These are phyloP conservation scores for Apotomis capreana DNA, from an alignment of 2,888 invertebrate genomes.

Conservation along the genomic window DNA sequence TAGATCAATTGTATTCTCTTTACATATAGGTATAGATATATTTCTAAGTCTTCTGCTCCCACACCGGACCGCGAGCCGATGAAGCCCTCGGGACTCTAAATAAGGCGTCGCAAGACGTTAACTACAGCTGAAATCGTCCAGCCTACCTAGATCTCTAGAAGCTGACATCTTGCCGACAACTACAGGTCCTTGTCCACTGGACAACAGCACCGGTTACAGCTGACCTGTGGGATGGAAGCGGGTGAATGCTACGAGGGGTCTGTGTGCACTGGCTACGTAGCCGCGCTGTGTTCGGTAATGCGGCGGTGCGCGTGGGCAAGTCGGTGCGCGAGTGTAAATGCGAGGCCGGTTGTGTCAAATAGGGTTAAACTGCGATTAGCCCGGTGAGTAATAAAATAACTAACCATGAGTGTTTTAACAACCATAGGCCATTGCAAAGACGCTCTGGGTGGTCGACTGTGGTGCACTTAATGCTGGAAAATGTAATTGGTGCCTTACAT, in stretches of 20 bases:
- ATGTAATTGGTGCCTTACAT: too few species aligned
- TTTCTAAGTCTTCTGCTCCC: conserved; percentile 7
- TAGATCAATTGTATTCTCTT: too few species aligned
- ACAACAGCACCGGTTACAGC: neutral
- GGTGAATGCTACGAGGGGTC: conserved; percentile 31
- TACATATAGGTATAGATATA: neutral
- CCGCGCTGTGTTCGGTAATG: conserved; percentile 28
- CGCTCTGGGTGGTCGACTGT: too few species aligned
- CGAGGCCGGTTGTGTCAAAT: conserved; percentile 16
- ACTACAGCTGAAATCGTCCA: conserved; percentile 25
- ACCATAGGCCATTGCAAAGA: too few species aligned
- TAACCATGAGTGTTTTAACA: too few species aligned
- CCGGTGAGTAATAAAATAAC: neutral
- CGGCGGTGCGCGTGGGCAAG: conserved; percentile 43
- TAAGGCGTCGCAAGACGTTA: conserved; percentile 41
- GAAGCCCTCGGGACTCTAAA: conserved; percentile 39
- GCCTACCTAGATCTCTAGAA: neutral
- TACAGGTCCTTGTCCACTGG: neutral
- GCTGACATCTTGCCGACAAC: too few species aligned
- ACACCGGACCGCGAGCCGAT: conserved; percentile 33
- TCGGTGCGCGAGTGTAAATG: conserved; percentile 47
- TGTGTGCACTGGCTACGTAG: conserved; percentile 28
- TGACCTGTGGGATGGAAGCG: neutral
- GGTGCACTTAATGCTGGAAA: too few species aligned
- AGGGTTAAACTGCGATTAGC: conserved; percentile 7